Percentiles rank a stretch among this genome's conserved stretches.
phyloP scores from a whole-genome alignment of 2,113 vertebrate species.

The Megalops atlanticus region DNA sequence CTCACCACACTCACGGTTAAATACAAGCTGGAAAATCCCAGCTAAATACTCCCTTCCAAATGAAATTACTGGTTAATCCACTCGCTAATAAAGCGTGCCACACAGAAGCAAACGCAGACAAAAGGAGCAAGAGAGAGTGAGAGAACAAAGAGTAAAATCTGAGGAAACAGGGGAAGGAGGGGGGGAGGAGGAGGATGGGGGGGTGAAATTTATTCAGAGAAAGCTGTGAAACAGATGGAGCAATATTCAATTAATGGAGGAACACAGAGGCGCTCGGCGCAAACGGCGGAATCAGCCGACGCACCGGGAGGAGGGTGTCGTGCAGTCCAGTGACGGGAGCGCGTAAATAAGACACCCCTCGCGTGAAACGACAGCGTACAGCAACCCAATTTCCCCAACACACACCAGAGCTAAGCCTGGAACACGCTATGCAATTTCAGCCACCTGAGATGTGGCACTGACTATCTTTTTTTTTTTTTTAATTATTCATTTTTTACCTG shows the following conservation, averaged over 20 bases:
- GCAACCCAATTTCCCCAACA: background rate
- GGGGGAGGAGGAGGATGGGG: too few species aligned
- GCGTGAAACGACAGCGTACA: background rate
- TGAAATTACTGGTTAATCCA: conserved; percentile 59
- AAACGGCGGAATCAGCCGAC: background rate
- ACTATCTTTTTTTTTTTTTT: background rate
- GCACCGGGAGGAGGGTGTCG: background rate
- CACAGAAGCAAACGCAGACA: conserved; percentile 37
- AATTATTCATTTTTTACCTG: background rate
- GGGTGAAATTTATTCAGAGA: conserved; percentile 37
- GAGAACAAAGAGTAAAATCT: conserved; percentile 18
- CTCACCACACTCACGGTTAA: background rate
- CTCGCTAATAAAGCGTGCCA: conserved; percentile 44
- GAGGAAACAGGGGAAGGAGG: too few species aligned
- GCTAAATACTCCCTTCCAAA: conserved; percentile 43
- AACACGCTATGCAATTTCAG: background rate
- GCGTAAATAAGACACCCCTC: background rate
- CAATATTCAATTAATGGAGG: conserved; percentile 51
- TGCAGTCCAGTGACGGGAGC: background rate
- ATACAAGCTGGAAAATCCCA: conserved; percentile 24
- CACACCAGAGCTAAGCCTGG: background rate
- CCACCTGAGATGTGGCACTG: background rate
- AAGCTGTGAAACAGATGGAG: conserved; percentile 36
- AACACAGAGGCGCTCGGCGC: background rate
- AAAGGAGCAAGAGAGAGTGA: background rate